Evolutionary conservation across 2,797 vertebrate species (phyloP), one percentile per base, ranked within the genome.

Genomic region (Erethizon dorsatum): DNA sequence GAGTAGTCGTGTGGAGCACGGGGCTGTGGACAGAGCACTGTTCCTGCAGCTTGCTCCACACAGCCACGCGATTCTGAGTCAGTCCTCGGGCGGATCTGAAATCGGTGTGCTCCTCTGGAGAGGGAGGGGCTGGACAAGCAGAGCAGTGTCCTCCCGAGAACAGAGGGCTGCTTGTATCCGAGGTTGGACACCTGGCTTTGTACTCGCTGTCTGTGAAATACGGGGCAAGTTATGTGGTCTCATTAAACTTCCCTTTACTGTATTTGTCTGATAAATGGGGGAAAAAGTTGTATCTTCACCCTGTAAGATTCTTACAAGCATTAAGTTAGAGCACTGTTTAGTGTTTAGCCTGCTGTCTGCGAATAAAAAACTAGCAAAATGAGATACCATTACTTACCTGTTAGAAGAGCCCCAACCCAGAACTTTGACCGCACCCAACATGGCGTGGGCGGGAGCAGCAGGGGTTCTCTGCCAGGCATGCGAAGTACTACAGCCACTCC

Each of bases 101-200:
- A 26, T 31, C 15, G 12, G 24, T 0, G 4, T 31, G 41, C 15
- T 52, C 8, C 17, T 41, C 37, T 77, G 5, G 52, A 6, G 78
- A 83, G 56, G 69, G 9, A 67, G 11, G 8, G 0, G 0, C 2
- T 5, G 2, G 18, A 33, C 12, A 7, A 13, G 5, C 13, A 59
- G n/a, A 37, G 3, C 26, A 31, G 24, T 0, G 0, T 26, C 57
- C 28, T 57, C 26, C 3, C 10, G 33, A 4, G 59, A 61, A 20
- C 2, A 18, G 28, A 1, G 7, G 1, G 26, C 31, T 28, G 11
- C 31, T 78, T 85, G 9, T 13, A 14, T 9, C n/a, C 15, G 5
- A 12, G 12, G 33, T 45, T 12, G 2, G 69, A 24, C 52, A 28
- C 41, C 1, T 47, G 33, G 22, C 75, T 88, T 37, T 59, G 28